These are phyloP conservation scores for Nomada flava DNA, from an alignment of 2,888 invertebrate genomes.

Conservation along the genomic window DNA sequence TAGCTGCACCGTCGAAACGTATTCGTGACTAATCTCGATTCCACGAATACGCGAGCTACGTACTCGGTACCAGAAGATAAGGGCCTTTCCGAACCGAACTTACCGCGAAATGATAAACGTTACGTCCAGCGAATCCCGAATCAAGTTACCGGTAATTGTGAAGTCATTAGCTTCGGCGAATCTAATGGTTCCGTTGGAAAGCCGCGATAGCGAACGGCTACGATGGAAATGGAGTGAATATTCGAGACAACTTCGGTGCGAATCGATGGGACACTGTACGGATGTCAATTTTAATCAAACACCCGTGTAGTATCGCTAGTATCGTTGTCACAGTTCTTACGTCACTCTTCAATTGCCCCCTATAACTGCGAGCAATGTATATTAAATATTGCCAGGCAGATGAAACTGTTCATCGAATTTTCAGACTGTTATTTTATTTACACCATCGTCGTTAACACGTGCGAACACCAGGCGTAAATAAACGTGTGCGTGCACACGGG, in stretches of 20 bases:
- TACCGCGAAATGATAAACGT: slow-evolving; percentile 34
- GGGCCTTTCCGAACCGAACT: slow-evolving; percentile 2
- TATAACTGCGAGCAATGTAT: not conserved
- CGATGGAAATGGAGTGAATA: not conserved
- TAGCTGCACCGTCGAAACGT: slow-evolving; percentile 64
- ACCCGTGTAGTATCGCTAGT: not conserved
- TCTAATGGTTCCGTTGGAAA: not conserved
- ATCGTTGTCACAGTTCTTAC: not conserved
- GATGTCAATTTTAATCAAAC: slow-evolving; percentile 11
- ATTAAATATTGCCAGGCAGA: not conserved
- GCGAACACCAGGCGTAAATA: not conserved
- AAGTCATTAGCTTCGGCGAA: not conserved
- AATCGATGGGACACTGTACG: slow-evolving; percentile 9
- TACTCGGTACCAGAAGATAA: slow-evolving; percentile 37
- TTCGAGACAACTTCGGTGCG: not conserved
- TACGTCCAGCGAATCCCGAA: not conserved
- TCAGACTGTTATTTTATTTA: not conserved
- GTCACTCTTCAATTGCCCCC: slow-evolving; percentile 33
- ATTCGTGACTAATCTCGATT: slow-evolving; percentile 62
- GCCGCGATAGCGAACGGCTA: not conserved
- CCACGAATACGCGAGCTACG: slow-evolving; percentile 35
- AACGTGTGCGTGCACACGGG: not conserved
- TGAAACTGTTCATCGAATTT: not conserved
- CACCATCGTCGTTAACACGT: not conserved
- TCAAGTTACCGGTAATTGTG: slow-evolving; percentile 25